Evolutionary conservation across 2,888 invertebrate genomes (phyloP), one percentile per base, ranked within the genome.

Genomic region (Nomada ruficornis): DNA sequence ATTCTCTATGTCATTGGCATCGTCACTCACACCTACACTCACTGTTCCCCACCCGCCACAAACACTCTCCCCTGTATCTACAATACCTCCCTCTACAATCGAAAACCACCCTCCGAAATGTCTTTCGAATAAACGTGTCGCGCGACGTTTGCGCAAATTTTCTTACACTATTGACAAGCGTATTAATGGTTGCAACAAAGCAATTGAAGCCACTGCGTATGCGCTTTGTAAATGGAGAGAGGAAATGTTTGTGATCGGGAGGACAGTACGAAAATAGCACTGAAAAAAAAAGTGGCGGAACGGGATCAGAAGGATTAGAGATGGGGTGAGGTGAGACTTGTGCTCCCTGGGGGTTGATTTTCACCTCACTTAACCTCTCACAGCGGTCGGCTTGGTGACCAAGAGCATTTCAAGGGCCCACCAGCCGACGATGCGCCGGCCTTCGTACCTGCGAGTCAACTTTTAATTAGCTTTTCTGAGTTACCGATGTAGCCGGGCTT

Each of bases 381-480:
- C 85, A 80, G 85, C 84, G 85, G 86, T 85, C 82, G 86, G 80
- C 86, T 88, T 84, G 84, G 87, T 88, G 86, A 88, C 86, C 86
- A 83, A 84, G 84, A 85, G 77, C 72, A 77, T 80, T 79, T 83
- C 74, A 82, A 86, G 83, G 81, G 86, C 74, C 81, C 80, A 67
- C 77, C 76, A 80, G 77, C 76, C 50, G 75, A 85, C 82, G 78
- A 79, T 82, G 82, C 85, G 80, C 81, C 71, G 81, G 82, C 80
- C 77, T 88, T 85, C 84, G 83, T 90, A 87, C 87, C 89, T 88
- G 85, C 89, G 90, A 92, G 91, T 92, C 90, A 92, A 92, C 92
- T 93, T 93, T 93, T 93, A 93, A 93, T 93, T 93, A 93, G 92
- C 91, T 93, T 93, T 92, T 91, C 89, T 92, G 90, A 93, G 93